Evolutionary conservation across 2,797 vertebrate genomes (phyloP).

Genomic region (Pangasius djambal): DNA sequence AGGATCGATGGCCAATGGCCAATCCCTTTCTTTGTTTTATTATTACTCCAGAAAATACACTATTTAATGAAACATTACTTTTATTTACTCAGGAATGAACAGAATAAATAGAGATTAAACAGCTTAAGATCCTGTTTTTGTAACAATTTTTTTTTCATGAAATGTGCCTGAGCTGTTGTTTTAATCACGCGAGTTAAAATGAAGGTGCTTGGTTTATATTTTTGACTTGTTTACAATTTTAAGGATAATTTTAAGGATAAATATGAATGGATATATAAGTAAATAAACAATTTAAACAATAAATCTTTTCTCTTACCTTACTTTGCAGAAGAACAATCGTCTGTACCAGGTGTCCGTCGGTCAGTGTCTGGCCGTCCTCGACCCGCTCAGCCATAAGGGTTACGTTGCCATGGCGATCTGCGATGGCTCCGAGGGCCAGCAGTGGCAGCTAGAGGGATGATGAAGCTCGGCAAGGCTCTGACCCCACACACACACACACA

Average conservation of each 20-base stretch:
- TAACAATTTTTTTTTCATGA: not conserved
- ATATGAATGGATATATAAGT: not conserved
- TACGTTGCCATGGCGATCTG: slow-evolving; percentile 92
- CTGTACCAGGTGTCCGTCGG: slow-evolving; percentile 96
- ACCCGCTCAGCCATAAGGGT: slow-evolving; percentile 79
- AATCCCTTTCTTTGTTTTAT: no score
- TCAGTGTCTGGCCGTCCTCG: slow-evolving; percentile 85
- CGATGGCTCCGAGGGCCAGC: slow-evolving; percentile 82
- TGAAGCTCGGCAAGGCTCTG: not conserved
- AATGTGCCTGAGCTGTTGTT: not conserved
- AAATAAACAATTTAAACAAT: no score
- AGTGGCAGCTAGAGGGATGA: slow-evolving; percentile 88
- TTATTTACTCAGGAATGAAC: not conserved
- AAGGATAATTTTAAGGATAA: not conserved
- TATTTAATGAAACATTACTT: not conserved
- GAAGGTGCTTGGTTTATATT: no score
- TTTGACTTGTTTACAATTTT: not conserved
- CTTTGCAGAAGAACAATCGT: slow-evolving; percentile 82
- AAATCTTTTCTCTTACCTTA: no score
- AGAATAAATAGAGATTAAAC: not conserved
- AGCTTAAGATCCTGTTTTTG: not conserved
- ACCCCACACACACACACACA: not conserved
- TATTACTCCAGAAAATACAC: not conserved
- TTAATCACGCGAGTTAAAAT: not conserved
- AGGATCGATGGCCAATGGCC: no score